Base-by-base conservation (phyloP, 1,140 invertebrate genomes). In the Rhyzopertha dominica region DNA sequence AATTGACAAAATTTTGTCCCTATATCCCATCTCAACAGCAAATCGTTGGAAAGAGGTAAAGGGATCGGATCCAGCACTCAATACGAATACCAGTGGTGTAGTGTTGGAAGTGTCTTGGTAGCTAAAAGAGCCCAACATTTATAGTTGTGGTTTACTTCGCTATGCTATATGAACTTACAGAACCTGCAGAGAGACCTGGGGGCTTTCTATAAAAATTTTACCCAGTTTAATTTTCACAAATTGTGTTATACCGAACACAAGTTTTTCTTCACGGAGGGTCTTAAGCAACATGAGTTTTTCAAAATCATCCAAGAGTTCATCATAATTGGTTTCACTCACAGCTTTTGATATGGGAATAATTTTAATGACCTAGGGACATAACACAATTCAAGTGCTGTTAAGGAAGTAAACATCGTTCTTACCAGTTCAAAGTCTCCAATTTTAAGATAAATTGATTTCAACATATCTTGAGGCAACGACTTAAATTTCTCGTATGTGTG, bases 61-160 rank as follows among this genome's bases (percentile, higher is more conserved):
- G 0, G 92, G 92, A 76, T 95, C 92, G 0, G 86, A 89, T 3
- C 92, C 91, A 18, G 88, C 84, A 37, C 87, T 93, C n/a, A 95
- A 68, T 0, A 97, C 77, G 66, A 95, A 95, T 20, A 95, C 76
- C 1, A 96, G 66, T 0, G 92, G 92, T 4, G 81, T 86, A 0
- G 72, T 72, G 44, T 75, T 77, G 10, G 77, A 79, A 23, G 81
- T 90, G 66, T 83, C 87, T 51, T 73, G 74, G 61, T 79, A 93
- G 62, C 80, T 87, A 46, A 24, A 65, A 65, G 39, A n/a, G n/a
- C n/a, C n/a, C n/a, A n/a, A n/a, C n/a, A n/a, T n/a, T n/a, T n/a
- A n/a, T n/a, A n/a, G n/a, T 7, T 7, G 7, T 34, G 31, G 7
- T 13, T 8, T 34, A n/a, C 25, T 28, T 39, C 24, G 5, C 17